A percentile compares a stretch with the other conserved stretches of the same genome.
These are phyloP conservation scores for Micronycteris hirsuta DNA, from an alignment of 2,113 vertebrate species.

Conservation along the genomic window DNA sequence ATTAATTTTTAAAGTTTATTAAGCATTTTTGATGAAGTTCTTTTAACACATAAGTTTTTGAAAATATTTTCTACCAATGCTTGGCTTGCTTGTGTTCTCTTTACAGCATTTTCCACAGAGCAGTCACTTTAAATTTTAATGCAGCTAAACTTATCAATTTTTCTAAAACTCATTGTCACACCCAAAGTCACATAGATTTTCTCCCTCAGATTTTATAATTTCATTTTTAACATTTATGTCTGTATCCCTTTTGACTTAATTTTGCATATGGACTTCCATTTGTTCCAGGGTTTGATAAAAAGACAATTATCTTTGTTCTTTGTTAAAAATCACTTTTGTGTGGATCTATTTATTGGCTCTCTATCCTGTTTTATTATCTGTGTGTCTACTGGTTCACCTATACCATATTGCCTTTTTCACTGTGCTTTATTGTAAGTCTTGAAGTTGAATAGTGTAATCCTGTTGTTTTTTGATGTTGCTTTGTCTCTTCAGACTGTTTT, in stretches of 20 bases:
- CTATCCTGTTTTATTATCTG: background rate
- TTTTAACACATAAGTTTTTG: background rate
- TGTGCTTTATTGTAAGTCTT: background rate
- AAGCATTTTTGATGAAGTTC: background rate
- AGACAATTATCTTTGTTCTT: background rate
- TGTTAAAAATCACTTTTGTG: background rate
- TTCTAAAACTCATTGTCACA: background rate
- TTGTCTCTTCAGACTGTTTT: background rate
- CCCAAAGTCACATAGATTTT: background rate
- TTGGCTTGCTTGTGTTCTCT: background rate
- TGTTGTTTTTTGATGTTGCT: background rate
- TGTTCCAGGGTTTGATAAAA: background rate
- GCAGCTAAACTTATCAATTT: background rate
- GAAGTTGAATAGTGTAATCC: background rate
- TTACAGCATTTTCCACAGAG: background rate
- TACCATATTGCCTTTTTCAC: background rate
- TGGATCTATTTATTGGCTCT: background rate
- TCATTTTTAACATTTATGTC: background rate
- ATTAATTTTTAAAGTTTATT: background rate
- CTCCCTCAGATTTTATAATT: background rate
- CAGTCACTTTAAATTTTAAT: background rate
- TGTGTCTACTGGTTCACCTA: background rate
- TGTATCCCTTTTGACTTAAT: background rate
- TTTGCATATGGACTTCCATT: background rate
- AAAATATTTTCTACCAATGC: background rate